These are phyloP conservation scores for Watsonalla binaria DNA, from an alignment of 2,888 invertebrate genomes.

Conservation along the genomic window DNA sequence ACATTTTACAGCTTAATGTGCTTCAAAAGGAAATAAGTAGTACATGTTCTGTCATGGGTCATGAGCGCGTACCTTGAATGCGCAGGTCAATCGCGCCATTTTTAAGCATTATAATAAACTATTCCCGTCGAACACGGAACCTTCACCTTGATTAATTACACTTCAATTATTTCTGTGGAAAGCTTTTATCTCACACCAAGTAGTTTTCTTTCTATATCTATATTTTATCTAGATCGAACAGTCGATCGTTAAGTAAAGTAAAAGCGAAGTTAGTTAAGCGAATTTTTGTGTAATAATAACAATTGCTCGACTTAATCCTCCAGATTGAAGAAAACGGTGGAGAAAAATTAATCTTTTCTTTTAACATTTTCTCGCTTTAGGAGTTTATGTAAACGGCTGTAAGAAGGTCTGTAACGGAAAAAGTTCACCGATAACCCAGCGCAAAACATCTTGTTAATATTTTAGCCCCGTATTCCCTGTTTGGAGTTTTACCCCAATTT, in stretches of 20 bases:
- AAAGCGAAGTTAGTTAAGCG: conserved; percentile 10
- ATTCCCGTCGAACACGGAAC: too few relatives aligned
- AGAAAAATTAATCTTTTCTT: conserved; percentile 10
- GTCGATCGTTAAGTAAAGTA: conserved; percentile 2
- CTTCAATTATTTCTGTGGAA: too few relatives aligned
- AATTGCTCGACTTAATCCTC: conserved; percentile 4
- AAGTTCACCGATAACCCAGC: conserved; percentile 15
- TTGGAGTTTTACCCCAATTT: conserved; percentile 26
- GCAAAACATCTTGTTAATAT: conserved; percentile 26
- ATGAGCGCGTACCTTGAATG: too few relatives aligned
- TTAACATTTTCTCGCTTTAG: conserved; percentile 6
- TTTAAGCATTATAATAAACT: too few relatives aligned
- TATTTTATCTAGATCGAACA: not conserved
- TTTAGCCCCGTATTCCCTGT: conserved; percentile 19
- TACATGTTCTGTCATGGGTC: too few relatives aligned
- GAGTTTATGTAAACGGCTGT: conserved; percentile 12
- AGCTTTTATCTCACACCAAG: too few relatives aligned
- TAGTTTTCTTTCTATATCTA: too few relatives aligned
- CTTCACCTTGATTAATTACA: too few relatives aligned
- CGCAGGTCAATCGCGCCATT: too few relatives aligned
- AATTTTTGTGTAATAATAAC: conserved; percentile 11
- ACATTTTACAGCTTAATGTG: too few relatives aligned
- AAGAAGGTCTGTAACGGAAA: conserved; percentile 11
- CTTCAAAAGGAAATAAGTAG: too few relatives aligned
- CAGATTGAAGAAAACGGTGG: conserved; percentile 3